These are phyloP conservation scores for Halcyon smyrnensis DNA, from an alignment of 2,797 vertebrate genomes.

Conservation along the genomic window DNA sequence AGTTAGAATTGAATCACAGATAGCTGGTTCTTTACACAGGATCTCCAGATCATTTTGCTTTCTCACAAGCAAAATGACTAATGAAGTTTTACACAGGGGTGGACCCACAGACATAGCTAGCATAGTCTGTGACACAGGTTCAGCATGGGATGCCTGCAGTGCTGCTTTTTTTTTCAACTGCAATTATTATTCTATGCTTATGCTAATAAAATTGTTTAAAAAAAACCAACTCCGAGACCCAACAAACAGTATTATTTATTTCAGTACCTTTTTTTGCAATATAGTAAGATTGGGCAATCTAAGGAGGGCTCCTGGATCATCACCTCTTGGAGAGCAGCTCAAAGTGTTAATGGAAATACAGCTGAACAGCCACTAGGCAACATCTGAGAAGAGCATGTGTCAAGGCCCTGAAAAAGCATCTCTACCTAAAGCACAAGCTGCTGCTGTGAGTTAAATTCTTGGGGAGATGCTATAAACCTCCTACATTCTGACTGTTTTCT, in stretches of 20 bases:
- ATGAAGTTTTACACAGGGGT: neutral
- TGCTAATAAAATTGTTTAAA: neutral
- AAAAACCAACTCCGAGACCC: neutral
- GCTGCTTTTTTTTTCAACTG: neutral
- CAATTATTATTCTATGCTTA: neutral
- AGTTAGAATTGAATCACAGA: neutral
- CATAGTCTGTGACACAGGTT: neutral
- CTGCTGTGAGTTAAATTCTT: neutral
- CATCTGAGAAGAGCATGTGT: neutral
- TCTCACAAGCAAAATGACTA: neutral
- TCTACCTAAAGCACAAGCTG: neutral
- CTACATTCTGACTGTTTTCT: neutral
- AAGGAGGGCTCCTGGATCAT: neutral
- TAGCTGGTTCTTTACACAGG: neutral
- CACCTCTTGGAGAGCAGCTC: neutral
- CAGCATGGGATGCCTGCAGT: neutral
- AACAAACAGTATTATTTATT: neutral
- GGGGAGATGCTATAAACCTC: neutral
- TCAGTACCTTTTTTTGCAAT: neutral
- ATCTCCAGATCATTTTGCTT: neutral
- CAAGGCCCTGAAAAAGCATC: neutral
- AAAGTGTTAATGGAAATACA: neutral
- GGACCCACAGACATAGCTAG: neutral
- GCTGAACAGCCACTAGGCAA: neutral
- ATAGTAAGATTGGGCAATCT: accelerated